A percentile compares a stretch with the other conserved stretches of the same genome.
Evolutionary conservation across 1,140 invertebrate species (phyloP).

Genomic region (Adoxophyes honmai): DNA sequence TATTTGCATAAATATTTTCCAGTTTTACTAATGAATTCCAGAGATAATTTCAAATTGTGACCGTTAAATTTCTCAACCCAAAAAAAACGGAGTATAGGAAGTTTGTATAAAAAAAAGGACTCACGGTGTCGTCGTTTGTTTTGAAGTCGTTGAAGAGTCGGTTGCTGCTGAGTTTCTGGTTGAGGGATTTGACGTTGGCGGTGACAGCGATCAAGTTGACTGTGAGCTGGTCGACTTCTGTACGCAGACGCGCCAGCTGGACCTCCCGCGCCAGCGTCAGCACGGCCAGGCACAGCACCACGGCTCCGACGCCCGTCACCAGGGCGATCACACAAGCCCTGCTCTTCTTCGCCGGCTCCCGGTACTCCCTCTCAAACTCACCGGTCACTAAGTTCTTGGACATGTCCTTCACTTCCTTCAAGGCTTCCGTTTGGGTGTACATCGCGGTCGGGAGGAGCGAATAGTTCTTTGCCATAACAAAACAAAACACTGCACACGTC

Average conservation of each 20-base stretch:
- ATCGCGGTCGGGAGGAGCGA: slow-evolving; percentile 55
- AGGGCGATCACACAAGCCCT: slow-evolving; percentile 37
- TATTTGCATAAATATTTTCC: too few relatives aligned
- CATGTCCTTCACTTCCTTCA: slow-evolving; percentile 58
- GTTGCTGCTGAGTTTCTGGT: slow-evolving; percentile 52
- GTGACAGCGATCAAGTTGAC: slow-evolving; percentile 56
- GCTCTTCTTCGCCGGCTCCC: slow-evolving; percentile 35
- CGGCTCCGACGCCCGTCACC: slow-evolving; percentile 31
- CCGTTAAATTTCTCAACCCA: too few relatives aligned
- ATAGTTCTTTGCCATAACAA: slow-evolving; percentile 54
- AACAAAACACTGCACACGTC: slow-evolving; percentile 46
- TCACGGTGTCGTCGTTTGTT: slow-evolving; percentile 62
- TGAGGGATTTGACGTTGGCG: slow-evolving; percentile 49
- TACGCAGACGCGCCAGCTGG: slow-evolving; percentile 44
- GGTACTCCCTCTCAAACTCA: slow-evolving; percentile 62
- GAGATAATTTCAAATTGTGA: too few relatives aligned
- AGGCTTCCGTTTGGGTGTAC: slow-evolving; percentile 54
- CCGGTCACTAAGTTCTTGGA: slow-evolving; percentile 66
- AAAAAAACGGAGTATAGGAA: too few relatives aligned
- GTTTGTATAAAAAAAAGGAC: too few relatives aligned
- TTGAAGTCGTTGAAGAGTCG: slow-evolving; percentile 58
- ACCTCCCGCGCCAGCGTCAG: slow-evolving; percentile 52
- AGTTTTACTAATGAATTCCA: too few relatives aligned
- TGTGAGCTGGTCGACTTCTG: slow-evolving; percentile 55
- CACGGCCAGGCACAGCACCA: slow-evolving; percentile 45